Evolutionary conservation across 2,113 vertebrate genomes (phyloP), one percentile per base, ranked within the genome.

Genomic region (Albula goreensis): DNA sequence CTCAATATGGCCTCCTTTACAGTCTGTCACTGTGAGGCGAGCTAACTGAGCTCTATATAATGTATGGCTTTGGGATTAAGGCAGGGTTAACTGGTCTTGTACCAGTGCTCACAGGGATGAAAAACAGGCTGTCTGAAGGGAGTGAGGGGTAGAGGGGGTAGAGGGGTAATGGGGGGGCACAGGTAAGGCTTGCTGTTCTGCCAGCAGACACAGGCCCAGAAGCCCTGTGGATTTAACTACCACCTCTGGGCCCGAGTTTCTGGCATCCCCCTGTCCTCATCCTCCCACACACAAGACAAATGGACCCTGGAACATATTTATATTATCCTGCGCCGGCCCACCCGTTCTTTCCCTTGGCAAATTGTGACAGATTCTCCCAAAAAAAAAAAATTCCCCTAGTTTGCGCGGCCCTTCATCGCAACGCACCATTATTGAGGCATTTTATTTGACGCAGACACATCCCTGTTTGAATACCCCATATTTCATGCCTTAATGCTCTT

Each of bases 401-500:
- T 80, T 50, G 48, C 17, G 15, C 78, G 2, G 25, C 25, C 11
- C 22, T 70, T 70, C 17, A 25, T 3, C 25, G 78, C 48, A 15
- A 80, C 3, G 78, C 2, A 31, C 25, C 48, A 49, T 79, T 79
- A 79, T 80, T 50, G 6, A 50, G 15, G 9, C 41, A 5, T 80
- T 50, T 80, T 80, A 80, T 80, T 80, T 48, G 78, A 80, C 10
- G 11, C 66, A 84, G 50, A 10, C 50, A 84, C 48, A 66, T 74
- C n/a, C 56, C 70, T n/a, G 66, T 84, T 84, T 52, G 78, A 51
- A 84, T 66, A 15, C 19, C 19, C 49, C 70, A 13, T 53, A 77
- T 77, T 83, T 83, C 63, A 83, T 66, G 5, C 63, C 63, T 2
- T 70, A 70, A 70, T n/a, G 63, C n/a, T 49, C 66, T 83, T 74